These are phyloP conservation scores for Leptothorax acervorum DNA, from an alignment of 2,888 invertebrate species.

Conservation along the genomic window DNA sequence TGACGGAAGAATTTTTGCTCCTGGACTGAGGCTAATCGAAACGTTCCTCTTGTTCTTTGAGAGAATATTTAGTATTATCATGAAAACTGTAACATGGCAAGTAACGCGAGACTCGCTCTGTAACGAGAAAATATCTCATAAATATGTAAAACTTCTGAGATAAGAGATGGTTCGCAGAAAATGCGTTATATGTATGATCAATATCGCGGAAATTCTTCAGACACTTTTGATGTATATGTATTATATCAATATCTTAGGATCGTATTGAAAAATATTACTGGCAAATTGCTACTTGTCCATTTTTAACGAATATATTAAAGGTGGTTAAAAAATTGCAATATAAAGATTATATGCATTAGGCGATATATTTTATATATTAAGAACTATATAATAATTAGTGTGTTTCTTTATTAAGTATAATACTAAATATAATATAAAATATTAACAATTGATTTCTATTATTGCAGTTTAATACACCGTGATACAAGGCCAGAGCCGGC, in stretches of 20 bases:
- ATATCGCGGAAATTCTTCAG: constrained; percentile 15
- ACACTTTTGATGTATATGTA: background rate
- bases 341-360: background rate
- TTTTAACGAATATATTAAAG: background rate
- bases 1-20: constrained; percentile 59
- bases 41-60: constrained; percentile 46
- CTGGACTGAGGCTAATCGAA: constrained; percentile 56
- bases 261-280: background rate
- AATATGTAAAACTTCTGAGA: constrained; percentile 47
- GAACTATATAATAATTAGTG: background rate
- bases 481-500: constrained; percentile 93
- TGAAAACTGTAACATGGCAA: constrained; percentile 27
- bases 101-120: background rate
- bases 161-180: background rate
- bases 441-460: constrained; percentile 35
- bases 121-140: constrained; percentile 44
- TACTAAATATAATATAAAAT: background rate
- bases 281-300: background rate
- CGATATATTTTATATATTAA: background rate
- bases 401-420: background rate
- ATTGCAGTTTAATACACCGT: constrained; percentile 90
- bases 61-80: constrained; percentile 44
- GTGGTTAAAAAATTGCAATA: background rate
- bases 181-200: background rate
- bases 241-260: background rate